Conservation (phyloP, 92 coral and sea anemone species). For the Heteractis magnifica region DNA sequence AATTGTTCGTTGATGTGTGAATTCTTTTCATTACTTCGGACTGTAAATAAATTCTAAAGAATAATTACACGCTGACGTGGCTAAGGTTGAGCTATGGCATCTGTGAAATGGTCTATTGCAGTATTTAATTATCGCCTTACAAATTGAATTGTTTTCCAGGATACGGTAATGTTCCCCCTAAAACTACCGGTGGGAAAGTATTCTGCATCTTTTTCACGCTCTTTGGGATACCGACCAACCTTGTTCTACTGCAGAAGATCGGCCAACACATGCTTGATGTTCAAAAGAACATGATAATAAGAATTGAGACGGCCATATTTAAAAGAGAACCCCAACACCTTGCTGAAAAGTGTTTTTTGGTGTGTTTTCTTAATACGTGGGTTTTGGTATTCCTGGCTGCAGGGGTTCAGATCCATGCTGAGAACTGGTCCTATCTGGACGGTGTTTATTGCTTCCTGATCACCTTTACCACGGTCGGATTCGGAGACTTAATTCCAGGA, state of each 20-base stretch:
- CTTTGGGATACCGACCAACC: constrained; percentile 29
- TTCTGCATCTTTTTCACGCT: constrained; percentile 30
- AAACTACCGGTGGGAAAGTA: constrained; percentile 15
- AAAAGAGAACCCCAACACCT: constrained; percentile 20
- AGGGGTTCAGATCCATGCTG: constrained; percentile 15
- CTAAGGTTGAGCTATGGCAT: no score
- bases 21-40: no score
- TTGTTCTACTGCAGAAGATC: constrained; percentile 27
- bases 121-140: not conserved
- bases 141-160: constrained; percentile 8
- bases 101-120: no score
- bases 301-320: constrained; percentile 3
- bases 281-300: constrained; percentile 10
- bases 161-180: constrained; percentile 27
- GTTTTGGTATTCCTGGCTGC: constrained; percentile 14
- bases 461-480: constrained; percentile 93
- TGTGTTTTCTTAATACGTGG: not conserved
- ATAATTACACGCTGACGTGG: no score
- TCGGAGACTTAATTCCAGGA: constrained; percentile 84
- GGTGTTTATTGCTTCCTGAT: constrained; percentile 87
- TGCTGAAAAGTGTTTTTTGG: not conserved
- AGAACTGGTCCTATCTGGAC: constrained; percentile 52
- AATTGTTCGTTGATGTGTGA: no score
- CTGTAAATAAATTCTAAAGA: no score
- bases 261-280: constrained; percentile 26